Evolutionary conservation across 2,797 vertebrate species (phyloP), one percentile per base, ranked within the genome.

Genomic region (Gephyroberyx darwinii): DNA sequence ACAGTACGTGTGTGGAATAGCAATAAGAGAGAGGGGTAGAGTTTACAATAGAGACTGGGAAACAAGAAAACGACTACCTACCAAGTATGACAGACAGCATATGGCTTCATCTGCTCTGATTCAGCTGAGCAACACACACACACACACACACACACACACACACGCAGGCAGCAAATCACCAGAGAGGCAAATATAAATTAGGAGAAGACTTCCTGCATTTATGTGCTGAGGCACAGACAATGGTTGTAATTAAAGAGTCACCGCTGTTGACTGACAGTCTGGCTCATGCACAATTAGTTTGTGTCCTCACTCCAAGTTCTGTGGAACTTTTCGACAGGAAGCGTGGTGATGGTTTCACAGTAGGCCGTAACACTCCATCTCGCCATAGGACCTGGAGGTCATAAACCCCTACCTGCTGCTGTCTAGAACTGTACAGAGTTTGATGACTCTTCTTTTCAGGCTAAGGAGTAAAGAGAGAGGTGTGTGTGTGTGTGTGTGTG

Each of bases 391-490:
- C 78, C 78, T 81, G 60, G 85, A 92, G 92, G 90, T 92, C 93
- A 92, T 90, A 82, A 90, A 84, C 84, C 86, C 85, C 87, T 89
- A 85, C 90, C 89, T 88, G 88, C 92, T 91, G 90, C 84, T 91
- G 79, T 83, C 81, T 82, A 39, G 74, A 82, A 80, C 81, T 72
- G 73, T 70, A 72, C 72, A 69, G 75, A 87, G 81, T 88, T 88
- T 86, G 89, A 93, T 91, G 81, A 80, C 86, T 90, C 81, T 56
- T 84, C 80, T 86, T 82, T 87, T 88, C 81, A 65, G 63, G 83
- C 71, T 70, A 81, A 75, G 79, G 82, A 83, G 75, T 84, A 85
- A 86, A 86, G 86, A 84, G 83, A 81, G 64, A 71, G 41, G 22
- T 41, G 35, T 82, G 59, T 69, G 60, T 66, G 63, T 35, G 30